Conservation (phyloP, 2,113 vertebrate genomes). For the Sisor rabdophorus region DNA sequence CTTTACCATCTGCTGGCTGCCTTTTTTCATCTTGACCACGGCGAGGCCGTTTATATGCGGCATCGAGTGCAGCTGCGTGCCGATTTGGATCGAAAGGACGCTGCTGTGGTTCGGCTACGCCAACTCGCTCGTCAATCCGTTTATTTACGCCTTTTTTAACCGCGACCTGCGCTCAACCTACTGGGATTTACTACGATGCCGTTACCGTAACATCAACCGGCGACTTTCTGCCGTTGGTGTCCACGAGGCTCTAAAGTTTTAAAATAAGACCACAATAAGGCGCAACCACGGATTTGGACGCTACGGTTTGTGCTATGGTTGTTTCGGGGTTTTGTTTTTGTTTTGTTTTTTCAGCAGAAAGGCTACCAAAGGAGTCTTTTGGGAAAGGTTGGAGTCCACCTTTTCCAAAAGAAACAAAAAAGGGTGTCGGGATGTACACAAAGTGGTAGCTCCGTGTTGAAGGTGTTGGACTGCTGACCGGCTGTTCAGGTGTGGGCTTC, state of each 20-base stretch:
- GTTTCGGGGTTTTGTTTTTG: too few species aligned
- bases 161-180: conserved; percentile 76
- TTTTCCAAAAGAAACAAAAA: background rate
- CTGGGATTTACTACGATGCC: conserved; percentile 72
- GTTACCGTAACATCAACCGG: conserved; percentile 77
- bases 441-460: too few species aligned
- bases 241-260: conserved; percentile 73
- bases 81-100: conserved; percentile 75
- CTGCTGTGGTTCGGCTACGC: conserved; percentile 76
- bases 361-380: background rate
- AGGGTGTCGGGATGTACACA: too few species aligned
- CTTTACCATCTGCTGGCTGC: conserved; percentile 74
- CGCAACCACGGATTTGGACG: background rate
- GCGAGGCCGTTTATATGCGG: conserved; percentile 76
- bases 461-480: too few species aligned
- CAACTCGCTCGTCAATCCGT: conserved; percentile 78
- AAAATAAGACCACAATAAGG: background rate
- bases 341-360: too few species aligned
- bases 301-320: too few species aligned
- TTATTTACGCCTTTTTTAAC: conserved; percentile 79
- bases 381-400: background rate
- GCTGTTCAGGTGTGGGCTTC: too few species aligned
- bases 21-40: conserved; percentile 75
- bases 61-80: conserved; percentile 76
- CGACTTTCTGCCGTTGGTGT: conserved; percentile 75